Base-by-base conservation (phyloP, 2,113 vertebrate genomes). In the Tyto alba region DNA sequence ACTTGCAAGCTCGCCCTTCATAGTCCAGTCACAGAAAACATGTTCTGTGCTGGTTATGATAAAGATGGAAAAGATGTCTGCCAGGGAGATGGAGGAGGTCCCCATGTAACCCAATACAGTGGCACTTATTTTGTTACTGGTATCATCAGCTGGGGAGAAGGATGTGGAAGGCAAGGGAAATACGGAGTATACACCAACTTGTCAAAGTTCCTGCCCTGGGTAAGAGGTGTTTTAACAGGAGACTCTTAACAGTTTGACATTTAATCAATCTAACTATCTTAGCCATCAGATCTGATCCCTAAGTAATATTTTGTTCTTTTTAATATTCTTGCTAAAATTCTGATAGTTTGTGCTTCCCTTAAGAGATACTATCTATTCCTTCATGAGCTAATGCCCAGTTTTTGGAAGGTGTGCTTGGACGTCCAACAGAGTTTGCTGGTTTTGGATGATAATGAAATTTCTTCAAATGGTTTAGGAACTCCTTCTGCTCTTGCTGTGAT, bases 31-130 rank as follows among this genome's bases (percentile, higher is more conserved):
- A 97, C 98, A 3, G 8, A 50, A 18, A 98, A 97, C 57, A 99
- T 99, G 99, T 99, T 99, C 98, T 99, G 99, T 5, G 99, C 99
- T 0, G 99, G 99, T 84, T 99, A 99, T 3, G 95, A 98, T 20
- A n/a, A 79, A 3, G 81, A 81, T 15, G 67, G 90, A 4, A 98
- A 98, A 78, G 99, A 99, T 4, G 98, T 98, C 9, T 99, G 99
- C 69, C 98, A 98, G 75, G 99, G 99, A 4, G 99, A 99, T 95
- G 99, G 99, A 3, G 99, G 99, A 0, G 99, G 99, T 4, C 99
- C 99, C 1, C 99, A 99, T 2, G 98, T 99, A 71, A 99, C 99
- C 0, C 67, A 38, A 7, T 99, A 98, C 96, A 91, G 45, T 22
- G 30, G 88, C 83, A 99, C 98, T 10, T 98, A 98, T 79, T 99